phyloP scores from a whole-genome alignment of 2,888 invertebrate genomes.

The Noctua fimbriata region DNA sequence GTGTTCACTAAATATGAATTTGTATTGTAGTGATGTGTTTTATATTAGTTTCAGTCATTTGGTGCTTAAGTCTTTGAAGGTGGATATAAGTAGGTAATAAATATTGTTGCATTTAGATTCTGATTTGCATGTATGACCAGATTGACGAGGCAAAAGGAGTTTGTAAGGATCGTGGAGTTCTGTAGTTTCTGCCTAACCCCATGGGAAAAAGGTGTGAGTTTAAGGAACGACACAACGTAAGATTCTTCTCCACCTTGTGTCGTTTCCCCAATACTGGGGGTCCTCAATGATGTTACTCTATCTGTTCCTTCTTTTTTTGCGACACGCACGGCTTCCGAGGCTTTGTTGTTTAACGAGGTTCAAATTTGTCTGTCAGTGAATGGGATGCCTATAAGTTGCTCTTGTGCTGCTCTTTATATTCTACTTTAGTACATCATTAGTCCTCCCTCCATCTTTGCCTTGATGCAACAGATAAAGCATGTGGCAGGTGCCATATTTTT shows the following conservation, averaged over 20 bases:
- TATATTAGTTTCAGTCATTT: not conserved
- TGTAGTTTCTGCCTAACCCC: no score
- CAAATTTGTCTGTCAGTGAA: not conserved
- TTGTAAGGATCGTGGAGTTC: no score
- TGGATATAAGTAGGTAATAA: no score
- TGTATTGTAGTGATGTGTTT: not conserved
- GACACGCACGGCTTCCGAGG: not conserved
- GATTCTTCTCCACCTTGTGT: not conserved
- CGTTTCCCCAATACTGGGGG: not conserved
- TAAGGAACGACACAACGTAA: no score
- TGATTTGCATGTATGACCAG: no score
- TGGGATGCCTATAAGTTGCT: not conserved
- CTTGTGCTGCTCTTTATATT: not conserved
- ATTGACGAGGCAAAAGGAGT: no score
- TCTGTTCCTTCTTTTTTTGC: not conserved
- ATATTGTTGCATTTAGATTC: no score
- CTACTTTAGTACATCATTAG: not conserved
- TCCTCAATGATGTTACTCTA: not conserved
- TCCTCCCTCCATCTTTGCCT: not conserved
- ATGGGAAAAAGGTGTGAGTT: no score
- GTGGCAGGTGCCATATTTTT: not conserved
- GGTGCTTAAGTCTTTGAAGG: not conserved
- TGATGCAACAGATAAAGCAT: not conserved
- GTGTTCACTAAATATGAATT: slow-evolving; percentile 2
- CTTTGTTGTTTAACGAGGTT: not conserved